phyloP scores from a whole-genome alignment of 1,140 invertebrate species.

The Polyergus mexicanus region DNA sequence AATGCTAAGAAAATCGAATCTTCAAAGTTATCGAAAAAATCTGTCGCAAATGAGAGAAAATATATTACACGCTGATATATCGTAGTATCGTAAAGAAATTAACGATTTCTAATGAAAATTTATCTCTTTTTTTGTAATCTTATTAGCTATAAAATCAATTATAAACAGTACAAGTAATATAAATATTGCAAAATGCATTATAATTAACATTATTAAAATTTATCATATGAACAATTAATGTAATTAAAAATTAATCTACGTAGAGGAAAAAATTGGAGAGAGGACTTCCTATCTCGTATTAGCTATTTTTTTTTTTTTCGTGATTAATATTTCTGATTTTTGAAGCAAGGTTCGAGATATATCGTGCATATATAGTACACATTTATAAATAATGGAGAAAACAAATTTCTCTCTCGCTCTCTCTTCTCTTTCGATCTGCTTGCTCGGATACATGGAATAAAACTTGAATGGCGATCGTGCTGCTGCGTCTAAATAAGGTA shows the following conservation, averaged over 20 bases:
- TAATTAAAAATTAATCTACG: neutral
- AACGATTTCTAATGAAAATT: neutral
- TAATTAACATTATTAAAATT: neutral
- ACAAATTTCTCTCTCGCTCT: slow-evolving; percentile 8
- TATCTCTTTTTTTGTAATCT: neutral
- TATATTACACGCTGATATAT: slow-evolving; percentile 7
- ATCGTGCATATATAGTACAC: too few relatives aligned
- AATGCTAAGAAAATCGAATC: slow-evolving; percentile 30
- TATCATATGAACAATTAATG: too few relatives aligned
- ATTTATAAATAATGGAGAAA: slow-evolving; percentile 23
- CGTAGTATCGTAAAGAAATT: neutral
- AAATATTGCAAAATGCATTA: neutral
- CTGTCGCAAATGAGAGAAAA: slow-evolving; percentile 33
- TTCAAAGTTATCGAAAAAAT: slow-evolving; percentile 1
- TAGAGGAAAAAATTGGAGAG: neutral
- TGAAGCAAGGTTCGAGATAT: neutral
- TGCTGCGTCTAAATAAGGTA: slow-evolving; percentile 22
- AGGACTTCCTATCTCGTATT: neutral
- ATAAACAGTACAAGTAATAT: neutral
- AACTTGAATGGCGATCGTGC: slow-evolving; percentile 15
- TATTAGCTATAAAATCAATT: neutral
- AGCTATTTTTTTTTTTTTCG: neutral
- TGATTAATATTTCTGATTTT: slow-evolving; percentile 31
- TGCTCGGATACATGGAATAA: slow-evolving; percentile 7
- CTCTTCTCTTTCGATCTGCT: slow-evolving; percentile 33